Evolutionary conservation across 2,888 invertebrate genomes (phyloP).

Genomic region (Agrotis clavis): DNA sequence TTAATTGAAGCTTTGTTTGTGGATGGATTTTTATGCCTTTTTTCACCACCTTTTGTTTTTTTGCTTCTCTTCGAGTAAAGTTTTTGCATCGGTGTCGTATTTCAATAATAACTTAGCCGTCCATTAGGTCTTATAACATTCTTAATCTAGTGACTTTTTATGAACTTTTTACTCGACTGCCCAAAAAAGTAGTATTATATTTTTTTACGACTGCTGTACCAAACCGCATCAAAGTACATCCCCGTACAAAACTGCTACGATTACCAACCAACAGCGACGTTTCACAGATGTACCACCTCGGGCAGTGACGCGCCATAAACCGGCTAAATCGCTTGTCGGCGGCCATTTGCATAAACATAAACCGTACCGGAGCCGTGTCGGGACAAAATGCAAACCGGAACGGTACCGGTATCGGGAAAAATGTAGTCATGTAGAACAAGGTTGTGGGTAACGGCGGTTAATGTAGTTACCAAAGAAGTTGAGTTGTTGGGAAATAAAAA

Average conservation of each 20-base stretch:
- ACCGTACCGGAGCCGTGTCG: conserved; percentile 57
- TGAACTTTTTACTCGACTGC: no score
- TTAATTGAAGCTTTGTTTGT: not conserved
- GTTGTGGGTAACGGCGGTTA: not conserved
- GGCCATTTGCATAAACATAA: conserved; percentile 80
- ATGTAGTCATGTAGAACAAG: conserved; percentile 30
- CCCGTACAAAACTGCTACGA: not conserved
- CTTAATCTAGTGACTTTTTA: no score
- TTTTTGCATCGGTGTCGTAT: no score
- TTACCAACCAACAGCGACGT: conserved; percentile 28
- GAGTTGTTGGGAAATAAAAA: not conserved
- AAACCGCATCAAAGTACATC: conserved; percentile 9
- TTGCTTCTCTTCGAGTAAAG: no score
- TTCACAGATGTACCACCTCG: conserved; percentile 70
- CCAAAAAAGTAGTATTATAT: no score
- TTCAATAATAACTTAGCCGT: no score
- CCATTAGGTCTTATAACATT: no score
- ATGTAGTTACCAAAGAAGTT: not conserved
- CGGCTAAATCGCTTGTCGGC: conserved; percentile 80
- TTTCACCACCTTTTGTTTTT: no score
- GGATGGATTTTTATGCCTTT: no score
- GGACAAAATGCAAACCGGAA: conserved; percentile 64
- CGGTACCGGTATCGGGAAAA: conserved; percentile 68
- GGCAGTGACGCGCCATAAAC: conserved; percentile 78
- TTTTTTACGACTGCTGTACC: no score